Conservation (phyloP, 1,140 invertebrate species). For the Diabrotica virgifera region DNA sequence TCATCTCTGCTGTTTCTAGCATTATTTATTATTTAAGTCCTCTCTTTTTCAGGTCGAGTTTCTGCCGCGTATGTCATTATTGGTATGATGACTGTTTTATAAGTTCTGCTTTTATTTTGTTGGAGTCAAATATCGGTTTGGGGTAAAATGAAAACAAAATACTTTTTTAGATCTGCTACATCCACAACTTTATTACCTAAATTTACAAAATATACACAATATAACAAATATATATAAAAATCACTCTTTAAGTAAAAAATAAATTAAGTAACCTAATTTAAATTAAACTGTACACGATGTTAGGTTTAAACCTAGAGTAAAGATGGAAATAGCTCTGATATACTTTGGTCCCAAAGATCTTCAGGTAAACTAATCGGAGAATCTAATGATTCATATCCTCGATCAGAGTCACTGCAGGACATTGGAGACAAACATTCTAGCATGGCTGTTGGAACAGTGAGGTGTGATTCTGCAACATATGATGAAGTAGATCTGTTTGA, state of each 20-base stretch:
- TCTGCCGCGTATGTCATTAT: too few species aligned
- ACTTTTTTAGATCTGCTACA: not conserved
- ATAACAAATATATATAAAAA: conserved; percentile 18
- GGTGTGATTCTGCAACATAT: not conserved
- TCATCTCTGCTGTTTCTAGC: too few species aligned
- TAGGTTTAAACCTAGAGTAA: not conserved
- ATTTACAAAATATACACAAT: not conserved
- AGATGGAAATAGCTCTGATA: not conserved
- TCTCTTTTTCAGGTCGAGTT: too few species aligned
- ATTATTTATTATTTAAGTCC: too few species aligned
- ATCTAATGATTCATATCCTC: conserved; percentile 46
- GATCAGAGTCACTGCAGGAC: conserved; percentile 38
- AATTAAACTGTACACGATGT: too few species aligned
- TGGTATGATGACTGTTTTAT: too few species aligned
- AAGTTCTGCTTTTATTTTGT: too few species aligned
- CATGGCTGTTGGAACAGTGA: not conserved
- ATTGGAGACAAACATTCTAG: conserved; percentile 17
- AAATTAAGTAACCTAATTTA: conserved; percentile 5
- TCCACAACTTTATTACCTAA: conserved; percentile 10
- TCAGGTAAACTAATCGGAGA: conserved; percentile 41
- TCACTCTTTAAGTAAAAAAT: conserved; percentile 3
- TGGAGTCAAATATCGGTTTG: too few species aligned
- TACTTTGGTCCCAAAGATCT: conserved; percentile 29
- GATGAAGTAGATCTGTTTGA: conserved; percentile 2
- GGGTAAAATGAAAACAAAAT: too few species aligned